Evolutionary conservation across 2,888 invertebrate genomes (phyloP), one percentile per base, ranked within the genome.

Genomic region (Nasonovia ribisnigri): DNA sequence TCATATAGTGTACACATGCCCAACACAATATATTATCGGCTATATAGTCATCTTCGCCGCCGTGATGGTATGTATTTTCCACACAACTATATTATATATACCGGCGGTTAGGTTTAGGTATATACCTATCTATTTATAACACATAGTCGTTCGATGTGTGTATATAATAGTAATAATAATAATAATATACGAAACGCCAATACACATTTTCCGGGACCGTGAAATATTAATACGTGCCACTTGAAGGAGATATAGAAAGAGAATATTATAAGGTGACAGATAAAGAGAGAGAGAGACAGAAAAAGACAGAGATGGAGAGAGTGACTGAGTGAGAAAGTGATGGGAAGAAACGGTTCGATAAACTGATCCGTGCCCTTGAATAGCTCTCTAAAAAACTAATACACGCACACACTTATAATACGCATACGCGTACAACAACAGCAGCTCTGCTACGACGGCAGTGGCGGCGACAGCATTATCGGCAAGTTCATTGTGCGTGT

Each of bases 291-390:
- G 43, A 16, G 43, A 60, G 57, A 60, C 43, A 60, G 29, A 60
- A 26, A 46, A 5, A 42, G 11, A 26, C 13, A 77, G 36, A 36
- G 54, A 54, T 36, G 26, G 16, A 26, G 84, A 29, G 24, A 20
- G 26, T 5, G 54, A 51, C n/a, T 43, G 6, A 84, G 46, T 57
- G 13, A 51, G 42, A 60, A 11, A 57, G 54, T 36, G 20, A 77
- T 48, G 36, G 84, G 91, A 88, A 77, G 77, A 88, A 92, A 77
- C 54, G 77, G 77, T 92, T 92, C 92, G 92, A 92, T 92, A 92
- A 92, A 92, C 88, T 77, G 48, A 92, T 92, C 92, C 42, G 87
- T 88, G 92, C 92, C 92, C 92, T 92, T 92, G 92, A 92, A 88
- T 43, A 36, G 77, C 88, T 88, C 77, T 92, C 77, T 51, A 48